Evolutionary conservation across 2,797 vertebrate species (phyloP).

Genomic region (Stomatorhinus walkeri): DNA sequence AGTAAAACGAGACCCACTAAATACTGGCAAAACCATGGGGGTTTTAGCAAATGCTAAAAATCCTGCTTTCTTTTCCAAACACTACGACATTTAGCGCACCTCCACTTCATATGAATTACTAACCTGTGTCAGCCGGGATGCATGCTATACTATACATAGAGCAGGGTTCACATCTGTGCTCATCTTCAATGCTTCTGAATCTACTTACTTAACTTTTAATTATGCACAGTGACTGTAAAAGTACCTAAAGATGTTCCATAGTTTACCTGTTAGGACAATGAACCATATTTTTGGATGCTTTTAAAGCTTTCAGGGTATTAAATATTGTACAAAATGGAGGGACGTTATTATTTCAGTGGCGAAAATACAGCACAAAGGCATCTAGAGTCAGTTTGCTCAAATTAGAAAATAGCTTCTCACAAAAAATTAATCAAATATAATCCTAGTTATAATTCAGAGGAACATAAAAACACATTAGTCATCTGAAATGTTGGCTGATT

Average conservation of each 20-base stretch:
- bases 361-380: not conserved
- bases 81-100: not conserved
- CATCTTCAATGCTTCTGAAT: not conserved
- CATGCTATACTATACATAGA: not conserved
- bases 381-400: not conserved
- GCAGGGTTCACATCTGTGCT: not conserved
- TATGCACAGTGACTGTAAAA: not conserved
- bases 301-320: not conserved
- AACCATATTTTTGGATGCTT: not conserved
- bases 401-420: conserved; percentile 18
- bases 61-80: not conserved
- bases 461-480: conserved; percentile 24
- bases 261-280: not conserved
- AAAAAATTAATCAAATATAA: conserved; percentile 22
- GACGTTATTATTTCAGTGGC: not conserved
- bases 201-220: not conserved
- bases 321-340: not conserved
- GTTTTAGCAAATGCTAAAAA: not conserved
- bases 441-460: conserved; percentile 27
- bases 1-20: not conserved
- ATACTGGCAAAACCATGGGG: not conserved
- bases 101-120: not conserved
- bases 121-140: not conserved
- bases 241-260: not conserved
- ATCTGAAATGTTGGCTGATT: not conserved